These are phyloP conservation scores for Petrocephalus zakoni DNA, from an alignment of 2,113 vertebrate species.

Conservation along the genomic window DNA sequence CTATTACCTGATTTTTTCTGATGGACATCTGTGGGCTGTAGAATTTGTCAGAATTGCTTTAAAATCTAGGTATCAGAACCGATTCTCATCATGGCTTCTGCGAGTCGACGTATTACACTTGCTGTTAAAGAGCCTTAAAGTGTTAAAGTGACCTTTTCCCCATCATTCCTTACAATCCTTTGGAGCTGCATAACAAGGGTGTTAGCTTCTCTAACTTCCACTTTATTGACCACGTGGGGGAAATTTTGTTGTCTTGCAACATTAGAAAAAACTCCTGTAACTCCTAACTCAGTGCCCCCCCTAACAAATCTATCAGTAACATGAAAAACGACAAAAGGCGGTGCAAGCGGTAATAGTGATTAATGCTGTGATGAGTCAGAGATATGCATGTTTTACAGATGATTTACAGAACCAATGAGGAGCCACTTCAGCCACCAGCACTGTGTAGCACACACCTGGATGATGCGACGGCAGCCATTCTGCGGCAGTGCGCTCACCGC, in stretches of 20 bases:
- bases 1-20: neutral
- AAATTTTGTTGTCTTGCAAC: neutral
- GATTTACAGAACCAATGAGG: neutral
- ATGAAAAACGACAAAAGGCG: neutral
- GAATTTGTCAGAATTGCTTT: neutral
- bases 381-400: neutral
- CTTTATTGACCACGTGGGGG: neutral
- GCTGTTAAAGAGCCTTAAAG: neutral
- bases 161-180: neutral
- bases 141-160: neutral
- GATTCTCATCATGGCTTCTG: neutral
- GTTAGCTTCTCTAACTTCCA: neutral
- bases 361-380: neutral
- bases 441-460: neutral
- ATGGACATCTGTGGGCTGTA: neutral
- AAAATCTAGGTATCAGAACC: neutral
- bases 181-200: neutral
- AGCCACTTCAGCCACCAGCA: neutral
- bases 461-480: neutral
- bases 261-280: neutral
- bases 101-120: neutral
- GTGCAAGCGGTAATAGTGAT: neutral
- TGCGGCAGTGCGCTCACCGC: neutral
- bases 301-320: neutral
- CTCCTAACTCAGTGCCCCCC: neutral